Conservation (phyloP, 2,113 vertebrate species). For the Chrysochloris asiatica region DNA sequence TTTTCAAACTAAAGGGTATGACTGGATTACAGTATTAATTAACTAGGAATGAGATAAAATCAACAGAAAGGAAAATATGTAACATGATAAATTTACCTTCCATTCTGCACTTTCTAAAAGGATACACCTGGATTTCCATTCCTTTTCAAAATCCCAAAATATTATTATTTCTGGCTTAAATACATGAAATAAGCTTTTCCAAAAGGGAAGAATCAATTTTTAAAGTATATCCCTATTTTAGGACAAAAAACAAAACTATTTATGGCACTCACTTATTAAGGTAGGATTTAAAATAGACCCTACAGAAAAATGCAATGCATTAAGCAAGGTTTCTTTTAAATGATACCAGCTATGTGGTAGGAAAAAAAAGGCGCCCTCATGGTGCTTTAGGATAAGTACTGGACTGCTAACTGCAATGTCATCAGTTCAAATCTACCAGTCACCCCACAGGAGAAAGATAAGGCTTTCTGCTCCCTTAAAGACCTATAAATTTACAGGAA, state of each 20-base stretch:
- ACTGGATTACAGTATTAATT: constrained; percentile 42
- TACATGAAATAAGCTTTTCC: constrained; percentile 45
- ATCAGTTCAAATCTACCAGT: too few relatives aligned
- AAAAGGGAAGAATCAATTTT: constrained; percentile 56
- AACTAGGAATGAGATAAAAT: constrained; percentile 43
- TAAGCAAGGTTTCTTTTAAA: constrained; percentile 60
- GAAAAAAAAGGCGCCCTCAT: too few relatives aligned
- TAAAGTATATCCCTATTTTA: constrained; percentile 49
- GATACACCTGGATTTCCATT: constrained; percentile 51
- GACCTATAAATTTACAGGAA: too few relatives aligned
- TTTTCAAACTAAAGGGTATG: constrained; percentile 51
- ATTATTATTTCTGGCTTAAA: constrained; percentile 39
- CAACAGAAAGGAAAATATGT: constrained; percentile 15
- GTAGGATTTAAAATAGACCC: constrained; percentile 56
- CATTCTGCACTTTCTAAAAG: constrained; percentile 49
- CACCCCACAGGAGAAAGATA: too few relatives aligned
- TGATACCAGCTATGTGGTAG: constrained; percentile 46
- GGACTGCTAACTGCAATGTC: too few relatives aligned
- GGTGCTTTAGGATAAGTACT: too few relatives aligned
- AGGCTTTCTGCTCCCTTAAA: too few relatives aligned
- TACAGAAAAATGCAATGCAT: constrained; percentile 54
- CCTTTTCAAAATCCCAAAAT: constrained; percentile 43
- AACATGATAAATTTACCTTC: constrained; percentile 54
- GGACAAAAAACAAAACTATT: constrained; percentile 64
- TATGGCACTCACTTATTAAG: constrained; percentile 42